A percentile compares a stretch with the other conserved stretches of the same genome.
phyloP scores from a whole-genome alignment of 1,140 invertebrate species.

The Cherax destructor region DNA sequence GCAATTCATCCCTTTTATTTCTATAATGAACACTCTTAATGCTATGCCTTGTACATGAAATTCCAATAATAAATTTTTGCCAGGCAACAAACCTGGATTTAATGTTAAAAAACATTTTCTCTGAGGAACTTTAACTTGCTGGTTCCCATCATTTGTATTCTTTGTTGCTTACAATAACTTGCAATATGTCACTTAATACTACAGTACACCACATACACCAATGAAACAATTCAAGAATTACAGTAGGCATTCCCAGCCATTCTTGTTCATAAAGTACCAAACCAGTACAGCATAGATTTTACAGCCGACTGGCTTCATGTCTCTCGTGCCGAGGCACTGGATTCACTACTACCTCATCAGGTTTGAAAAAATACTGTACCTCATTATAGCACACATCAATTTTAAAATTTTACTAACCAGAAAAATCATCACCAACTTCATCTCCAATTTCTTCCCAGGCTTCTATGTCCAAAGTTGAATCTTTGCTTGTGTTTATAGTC shows the following conservation, averaged over 20 bases:
- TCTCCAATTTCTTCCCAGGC: background rate
- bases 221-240: background rate
- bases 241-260: background rate
- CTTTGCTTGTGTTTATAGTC: background rate
- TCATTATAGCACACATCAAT: background rate
- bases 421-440: background rate
- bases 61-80: background rate
- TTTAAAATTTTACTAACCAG: background rate
- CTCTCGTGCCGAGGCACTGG: background rate
- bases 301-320: background rate
- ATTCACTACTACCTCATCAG: background rate
- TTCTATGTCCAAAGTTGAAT: background rate
- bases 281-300: background rate
- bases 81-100: background rate
- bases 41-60: background rate
- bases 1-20: background rate
- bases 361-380: background rate
- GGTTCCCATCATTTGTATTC: background rate
- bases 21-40: background rate
- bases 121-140: background rate
- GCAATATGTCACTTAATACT: background rate
- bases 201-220: background rate
- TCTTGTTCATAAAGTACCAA: background rate
- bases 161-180: background rate
- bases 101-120: background rate